Evolutionary conservation across 1,140 invertebrate genomes (phyloP), one percentile per base, ranked within the genome.

Genomic region (Papilio glaucus): DNA sequence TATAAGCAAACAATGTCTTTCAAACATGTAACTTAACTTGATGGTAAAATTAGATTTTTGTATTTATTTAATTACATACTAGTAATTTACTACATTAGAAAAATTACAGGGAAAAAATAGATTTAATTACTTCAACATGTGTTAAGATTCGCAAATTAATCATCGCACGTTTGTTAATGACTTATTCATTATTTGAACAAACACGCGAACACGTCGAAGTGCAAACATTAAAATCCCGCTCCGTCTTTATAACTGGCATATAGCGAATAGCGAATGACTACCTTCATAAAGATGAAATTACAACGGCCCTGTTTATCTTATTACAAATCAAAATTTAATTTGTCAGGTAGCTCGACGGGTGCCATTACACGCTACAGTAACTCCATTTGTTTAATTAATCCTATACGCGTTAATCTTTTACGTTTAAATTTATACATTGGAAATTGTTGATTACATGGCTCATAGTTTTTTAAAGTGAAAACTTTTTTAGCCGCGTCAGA

Each of bases 251-350:
- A 75, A 72, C 79, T 67, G 37, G 69, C 75, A 79, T n/a, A n/a
- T n/a, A n/a, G n/a, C 73, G 69, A n/a, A n/a, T 75, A 75, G 78
- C 77, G 77, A 83, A 84, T 81, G 74, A 85, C 77, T 81, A 79
- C 75, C 78, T 80, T 83, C 81, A 73, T 86, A 88, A 87, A 85
- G 72, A 81, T 80, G 82, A 80, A 81, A 84, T 83, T 79, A 83
- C 77, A 75, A 77, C 69, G 79, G 79, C 76, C 80, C 83, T 82
- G 82, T 84, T 85, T 82, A 78, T 72, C 74, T 78, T 79, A 82
- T 81, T 80, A 69, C 71, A n/a, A 61, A 74, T 60, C 68, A 73
- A 72, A 62, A 74, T 72, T 77, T 77, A 74, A 77, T 81, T 29
- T 45, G 33, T 71, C 73, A 33, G 60, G 70, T 57, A 72, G 74